These are phyloP conservation scores for Rhyacichthys aspro DNA, from an alignment of 2,797 vertebrate genomes.

Conservation along the genomic window DNA sequence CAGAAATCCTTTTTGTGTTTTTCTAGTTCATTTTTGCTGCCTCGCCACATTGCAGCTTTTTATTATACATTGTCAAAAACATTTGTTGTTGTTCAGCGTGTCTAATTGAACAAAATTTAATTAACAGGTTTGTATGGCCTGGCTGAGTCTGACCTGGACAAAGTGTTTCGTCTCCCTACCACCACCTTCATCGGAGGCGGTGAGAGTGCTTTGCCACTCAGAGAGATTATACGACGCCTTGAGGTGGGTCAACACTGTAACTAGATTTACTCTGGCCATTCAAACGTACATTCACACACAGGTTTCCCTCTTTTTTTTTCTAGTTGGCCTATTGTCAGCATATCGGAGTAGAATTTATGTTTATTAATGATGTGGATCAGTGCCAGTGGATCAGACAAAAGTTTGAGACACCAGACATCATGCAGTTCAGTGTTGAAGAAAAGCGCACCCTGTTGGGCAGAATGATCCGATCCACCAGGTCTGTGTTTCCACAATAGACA, in stretches of 20 bases:
- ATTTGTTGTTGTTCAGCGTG: no score
- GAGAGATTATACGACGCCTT: conserved; percentile 91
- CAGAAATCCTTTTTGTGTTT: no score
- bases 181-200: conserved; percentile 94
- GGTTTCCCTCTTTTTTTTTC: not conserved
- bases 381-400: conserved; percentile 94
- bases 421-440: conserved; percentile 88
- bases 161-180: conserved; percentile 91
- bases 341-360: conserved; percentile 93
- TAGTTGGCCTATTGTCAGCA: conserved; percentile 89
- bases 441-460: conserved; percentile 87
- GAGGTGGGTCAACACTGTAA: conserved; percentile 79
- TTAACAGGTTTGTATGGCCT: conserved; percentile 88
- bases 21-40: no score
- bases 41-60: no score
- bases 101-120: not conserved
- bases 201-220: conserved; percentile 85
- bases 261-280: not conserved
- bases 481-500: conserved; percentile 2
- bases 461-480: conserved; percentile 93
- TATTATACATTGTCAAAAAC: no score
- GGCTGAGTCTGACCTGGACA: conserved; percentile 89
- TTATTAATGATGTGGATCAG: conserved; percentile 95
- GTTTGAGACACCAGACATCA: conserved; percentile 89
- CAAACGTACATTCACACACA: not conserved